Base-by-base conservation (phyloP, 2,888 invertebrate genomes). In the Ganaspis brasiliensis region DNA sequence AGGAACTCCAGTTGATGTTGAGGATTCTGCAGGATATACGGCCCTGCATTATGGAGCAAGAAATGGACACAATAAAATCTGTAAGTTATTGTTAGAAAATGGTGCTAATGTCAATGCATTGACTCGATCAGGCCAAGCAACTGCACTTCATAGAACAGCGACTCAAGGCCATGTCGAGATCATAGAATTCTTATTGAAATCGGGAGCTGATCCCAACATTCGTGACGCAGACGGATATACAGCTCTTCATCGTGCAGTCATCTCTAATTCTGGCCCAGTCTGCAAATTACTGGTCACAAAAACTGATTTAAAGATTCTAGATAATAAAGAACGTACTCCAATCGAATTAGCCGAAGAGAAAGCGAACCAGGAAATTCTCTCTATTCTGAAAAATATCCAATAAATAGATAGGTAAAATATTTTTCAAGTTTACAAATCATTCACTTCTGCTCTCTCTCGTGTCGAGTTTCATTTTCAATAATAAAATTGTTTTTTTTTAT, bases 1-100 rank as follows among this genome's bases (percentile, higher is more conserved):
- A 80, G 94, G 94, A 77, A 93, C 93, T 45, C 92, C 94, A 82
- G 93, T 94, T 0, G 94, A 96, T 91, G 89, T 91, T 14, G 92
- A 92, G 72, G 97, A 97, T 91, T 93, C 94, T 79, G 94, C 95
- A 76, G 98, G 98, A 49, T 98, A 98, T 89, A 96, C 96, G 24
- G 96, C 98, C 9, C 92, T 98, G 83, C 98, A 98, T 91, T 98
- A 98, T 93, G 97, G 98, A 5, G 95, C 97, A 63, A 94, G 98
- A 61, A 95, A 94, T 92, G 97, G 97, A 10, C 94, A 96, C 88
- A 87, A 93, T 14, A 92, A 94, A 67, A 93, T 96, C 74, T 97
- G 97, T 89, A 92, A 93, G 85, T 88, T 94, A 72, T 92, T 98
- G 71, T 86, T 98, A 59, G 90, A 93, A 76, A 92, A 94, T 84